These are phyloP conservation scores for Pipa parva DNA, from an alignment of 2,113 vertebrate genomes.

Conservation along the genomic window DNA sequence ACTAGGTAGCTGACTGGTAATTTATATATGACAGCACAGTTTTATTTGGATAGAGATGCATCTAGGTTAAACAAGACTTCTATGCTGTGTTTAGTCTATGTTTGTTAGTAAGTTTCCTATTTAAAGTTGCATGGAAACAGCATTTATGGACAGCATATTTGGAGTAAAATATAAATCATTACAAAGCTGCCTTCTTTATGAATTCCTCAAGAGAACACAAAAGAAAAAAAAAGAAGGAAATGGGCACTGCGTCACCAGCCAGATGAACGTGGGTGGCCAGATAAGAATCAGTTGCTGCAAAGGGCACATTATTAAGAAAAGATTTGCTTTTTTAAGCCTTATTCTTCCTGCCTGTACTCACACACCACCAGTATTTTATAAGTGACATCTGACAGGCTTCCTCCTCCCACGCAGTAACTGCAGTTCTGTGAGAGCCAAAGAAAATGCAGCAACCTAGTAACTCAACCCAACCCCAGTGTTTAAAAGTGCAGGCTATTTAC, in stretches of 20 bases:
- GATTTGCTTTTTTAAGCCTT: conserved; percentile 60
- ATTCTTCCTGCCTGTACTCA: conserved; percentile 54
- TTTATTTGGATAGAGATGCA: neutral
- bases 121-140: conserved; percentile 19
- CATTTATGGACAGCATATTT: conserved; percentile 57
- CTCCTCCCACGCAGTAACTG: conserved; percentile 50
- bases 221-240: conserved; percentile 82
- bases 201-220: conserved; percentile 92
- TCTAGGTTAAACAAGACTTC: neutral
- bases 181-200: conserved; percentile 72
- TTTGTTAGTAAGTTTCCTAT: conserved; percentile 22
- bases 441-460: conserved; percentile 44
- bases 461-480: conserved; percentile 45
- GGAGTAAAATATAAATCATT: conserved; percentile 77
- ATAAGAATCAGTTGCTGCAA: conserved; percentile 64
- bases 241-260: conserved; percentile 76
- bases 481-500: conserved; percentile 64
- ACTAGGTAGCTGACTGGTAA: too few relatives aligned
- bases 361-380: conserved; percentile 50
- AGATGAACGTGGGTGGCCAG: conserved; percentile 81
- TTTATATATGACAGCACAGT: too few relatives aligned
- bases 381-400: conserved; percentile 57
- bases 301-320: conserved; percentile 74
- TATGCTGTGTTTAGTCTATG: neutral
- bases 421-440: conserved; percentile 47